Percentiles rank a stretch among this genome's conserved stretches.
Evolutionary conservation across 1,140 invertebrate species (phyloP).

Genomic region (Bombus affinis): DNA sequence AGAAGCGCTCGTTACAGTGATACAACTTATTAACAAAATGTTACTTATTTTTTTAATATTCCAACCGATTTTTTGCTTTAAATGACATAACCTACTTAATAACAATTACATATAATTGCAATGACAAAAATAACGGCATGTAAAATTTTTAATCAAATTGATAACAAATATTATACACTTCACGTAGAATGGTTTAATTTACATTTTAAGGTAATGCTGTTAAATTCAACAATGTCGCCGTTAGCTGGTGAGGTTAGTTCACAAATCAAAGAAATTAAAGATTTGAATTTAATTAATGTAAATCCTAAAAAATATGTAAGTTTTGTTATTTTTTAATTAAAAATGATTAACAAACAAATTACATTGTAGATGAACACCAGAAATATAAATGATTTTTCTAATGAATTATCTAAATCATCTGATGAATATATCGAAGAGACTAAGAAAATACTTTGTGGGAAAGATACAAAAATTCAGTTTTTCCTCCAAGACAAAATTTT

Average conservation of each 20-base stretch:
- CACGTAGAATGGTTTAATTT: slow-evolving; percentile 57
- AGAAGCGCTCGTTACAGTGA: neutral
- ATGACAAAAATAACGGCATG: slow-evolving; percentile 48
- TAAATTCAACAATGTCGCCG: slow-evolving; percentile 27
- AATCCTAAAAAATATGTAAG: neutral
- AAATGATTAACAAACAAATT: neutral
- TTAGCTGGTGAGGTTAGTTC: slow-evolving; percentile 55
- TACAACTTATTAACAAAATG: neutral
- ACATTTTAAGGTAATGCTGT: slow-evolving; percentile 51
- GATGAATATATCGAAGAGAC: slow-evolving; percentile 58
- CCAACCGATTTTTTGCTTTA: neutral
- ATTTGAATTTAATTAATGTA: neutral
- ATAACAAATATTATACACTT: slow-evolving; percentile 45
- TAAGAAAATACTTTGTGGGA: slow-evolving; percentile 51
- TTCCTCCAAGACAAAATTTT: slow-evolving; percentile 51
- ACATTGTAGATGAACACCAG: slow-evolving; percentile 49
- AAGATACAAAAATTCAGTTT: slow-evolving; percentile 56
- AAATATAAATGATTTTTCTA: slow-evolving; percentile 37
- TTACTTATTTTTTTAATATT: neutral
- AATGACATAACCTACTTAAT: neutral
- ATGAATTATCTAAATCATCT: slow-evolving; percentile 43
- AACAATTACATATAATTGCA: neutral
- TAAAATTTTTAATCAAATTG: slow-evolving; percentile 56
- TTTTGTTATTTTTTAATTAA: neutral
- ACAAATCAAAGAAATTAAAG: neutral